Conservation (phyloP, 2,888 invertebrate genomes). For the Agriotes lineatus region DNA sequence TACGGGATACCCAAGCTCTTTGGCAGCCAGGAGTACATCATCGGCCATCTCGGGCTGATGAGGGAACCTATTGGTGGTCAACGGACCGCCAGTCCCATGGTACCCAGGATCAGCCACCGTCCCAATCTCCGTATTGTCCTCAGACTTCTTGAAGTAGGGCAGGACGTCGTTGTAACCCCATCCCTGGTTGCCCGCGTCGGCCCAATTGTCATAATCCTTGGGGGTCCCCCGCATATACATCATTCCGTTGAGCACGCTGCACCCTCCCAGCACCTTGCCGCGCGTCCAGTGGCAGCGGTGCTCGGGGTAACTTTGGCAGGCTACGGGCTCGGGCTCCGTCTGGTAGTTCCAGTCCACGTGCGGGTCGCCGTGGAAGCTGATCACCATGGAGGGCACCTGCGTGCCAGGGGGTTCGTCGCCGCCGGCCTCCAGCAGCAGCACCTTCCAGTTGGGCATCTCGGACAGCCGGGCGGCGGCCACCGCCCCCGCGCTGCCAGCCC, state of each 20-base stretch:
- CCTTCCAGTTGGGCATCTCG: slow-evolving; percentile 76
- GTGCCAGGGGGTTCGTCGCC: slow-evolving; percentile 77
- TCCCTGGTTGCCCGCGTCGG: slow-evolving; percentile 76
- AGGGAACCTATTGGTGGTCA: slow-evolving; percentile 75
- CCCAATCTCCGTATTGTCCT: slow-evolving; percentile 75
- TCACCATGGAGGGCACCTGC: slow-evolving; percentile 77
- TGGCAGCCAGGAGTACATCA: slow-evolving; percentile 73
- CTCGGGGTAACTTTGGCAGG: slow-evolving; percentile 70
- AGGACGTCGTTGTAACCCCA: slow-evolving; percentile 85
- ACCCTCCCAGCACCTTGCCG: slow-evolving; percentile 79
- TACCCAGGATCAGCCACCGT: slow-evolving; percentile 71
- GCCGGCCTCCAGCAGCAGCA: slow-evolving; percentile 79
- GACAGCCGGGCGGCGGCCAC: slow-evolving; percentile 76
- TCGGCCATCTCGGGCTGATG: slow-evolving; percentile 73
- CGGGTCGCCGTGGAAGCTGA: slow-evolving; percentile 72
- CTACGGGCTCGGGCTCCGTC: slow-evolving; percentile 74
- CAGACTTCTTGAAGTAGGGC: slow-evolving; percentile 78
- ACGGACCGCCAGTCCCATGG: slow-evolving; percentile 73
- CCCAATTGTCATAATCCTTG: slow-evolving; percentile 83
- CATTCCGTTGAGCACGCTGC: slow-evolving; percentile 84
- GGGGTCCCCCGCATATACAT: slow-evolving; percentile 85
- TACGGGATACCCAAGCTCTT: slow-evolving; percentile 73
- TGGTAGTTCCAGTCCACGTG: slow-evolving; percentile 78
- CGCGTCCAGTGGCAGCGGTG: slow-evolving; percentile 76
- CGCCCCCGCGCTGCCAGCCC: slow-evolving; percentile 76